Conservation (phyloP, 1,140 invertebrate species). For the Heliconius melpomene region DNA sequence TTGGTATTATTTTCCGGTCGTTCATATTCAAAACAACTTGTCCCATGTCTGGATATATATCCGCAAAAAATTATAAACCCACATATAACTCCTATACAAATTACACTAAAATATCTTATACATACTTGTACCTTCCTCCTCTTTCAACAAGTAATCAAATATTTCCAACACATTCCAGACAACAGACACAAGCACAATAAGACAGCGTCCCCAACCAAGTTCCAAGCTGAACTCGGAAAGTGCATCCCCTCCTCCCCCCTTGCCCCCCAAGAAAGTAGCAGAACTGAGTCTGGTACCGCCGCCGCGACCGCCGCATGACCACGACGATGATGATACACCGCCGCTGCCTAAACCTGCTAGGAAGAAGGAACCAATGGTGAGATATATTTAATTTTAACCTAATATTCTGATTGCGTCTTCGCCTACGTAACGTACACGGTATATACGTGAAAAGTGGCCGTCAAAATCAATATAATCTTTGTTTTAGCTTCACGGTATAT, state of each 20-base stretch:
- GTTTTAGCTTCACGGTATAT: no score
- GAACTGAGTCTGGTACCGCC: slow-evolving; percentile 81
- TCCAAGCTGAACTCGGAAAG: slow-evolving; percentile 84
- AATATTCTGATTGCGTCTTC: no score
- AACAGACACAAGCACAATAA: slow-evolving; percentile 58
- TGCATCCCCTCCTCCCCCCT: slow-evolving; percentile 87
- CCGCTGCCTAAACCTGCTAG: slow-evolving; percentile 84
- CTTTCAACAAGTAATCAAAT: neutral
- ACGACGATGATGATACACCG: slow-evolving; percentile 71
- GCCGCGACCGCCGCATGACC: slow-evolving; percentile 84
- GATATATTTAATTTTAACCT: slow-evolving; percentile 1
- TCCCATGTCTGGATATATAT: no score
- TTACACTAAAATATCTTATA: neutral
- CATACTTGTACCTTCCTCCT: no score
- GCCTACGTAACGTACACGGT: no score
- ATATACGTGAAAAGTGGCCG: no score
- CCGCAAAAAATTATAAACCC: no score
- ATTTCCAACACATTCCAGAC: slow-evolving; percentile 42
- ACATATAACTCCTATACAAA: no score
- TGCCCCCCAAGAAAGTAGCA: slow-evolving; percentile 90
- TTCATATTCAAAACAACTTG: no score
- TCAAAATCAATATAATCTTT: no score
- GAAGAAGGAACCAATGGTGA: slow-evolving; percentile 80
- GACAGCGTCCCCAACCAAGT: slow-evolving; percentile 65
- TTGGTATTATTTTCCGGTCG: no score